Evolutionary conservation across 2,888 invertebrate species (phyloP), one percentile per base, ranked within the genome.

Genomic region (Phaonia tiefii): DNA sequence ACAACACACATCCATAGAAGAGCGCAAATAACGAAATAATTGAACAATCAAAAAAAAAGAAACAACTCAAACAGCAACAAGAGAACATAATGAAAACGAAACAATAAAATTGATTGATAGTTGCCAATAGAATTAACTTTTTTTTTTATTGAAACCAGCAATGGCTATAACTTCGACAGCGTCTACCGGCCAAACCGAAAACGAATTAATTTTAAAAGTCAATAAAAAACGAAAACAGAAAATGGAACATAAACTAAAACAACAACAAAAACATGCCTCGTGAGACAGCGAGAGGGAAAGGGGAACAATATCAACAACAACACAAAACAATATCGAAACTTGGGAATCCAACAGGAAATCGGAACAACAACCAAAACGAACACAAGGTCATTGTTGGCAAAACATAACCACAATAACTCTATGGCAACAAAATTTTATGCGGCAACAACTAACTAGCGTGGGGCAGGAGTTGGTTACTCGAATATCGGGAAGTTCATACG

Each of bases 331-430:
- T 75, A 26, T 54, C n/a, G 63, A 20, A 37, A 65, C 22, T 56
- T 56, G 54, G 51, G 51, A 65, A 78, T 79, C 67, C 78, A 75
- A 75, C 78, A 81, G 81, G 81, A 81, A 81, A 79, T 81, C 71
- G 75, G 46, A 42, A 67, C 70, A 74, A 63, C 71, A 67, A 60
- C 26, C 56, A 44, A 51, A 63, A 56, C 49, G 60, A 60, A 67
- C 79, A 78, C 81, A 81, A 81, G 81, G 79, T 75, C 81, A 75
- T 63, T 80, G 42, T 80, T 78, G 44, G 60, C 17, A 11, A 17
- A 42, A 8, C 31, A 31, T 31, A 31, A 31, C 3, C 31, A 31
- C 31, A 8, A 31, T 31, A 31, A 31, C 31, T 31, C 31, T 3
- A 5, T 31, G 31, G 31, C 31, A 49, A 49, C 31, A 31, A 31